Percentiles rank a stretch among this genome's conserved stretches.
Evolutionary conservation across 92 coral and sea anemone species (phyloP).

Genomic region (Anthopleura xanthogrammica): DNA sequence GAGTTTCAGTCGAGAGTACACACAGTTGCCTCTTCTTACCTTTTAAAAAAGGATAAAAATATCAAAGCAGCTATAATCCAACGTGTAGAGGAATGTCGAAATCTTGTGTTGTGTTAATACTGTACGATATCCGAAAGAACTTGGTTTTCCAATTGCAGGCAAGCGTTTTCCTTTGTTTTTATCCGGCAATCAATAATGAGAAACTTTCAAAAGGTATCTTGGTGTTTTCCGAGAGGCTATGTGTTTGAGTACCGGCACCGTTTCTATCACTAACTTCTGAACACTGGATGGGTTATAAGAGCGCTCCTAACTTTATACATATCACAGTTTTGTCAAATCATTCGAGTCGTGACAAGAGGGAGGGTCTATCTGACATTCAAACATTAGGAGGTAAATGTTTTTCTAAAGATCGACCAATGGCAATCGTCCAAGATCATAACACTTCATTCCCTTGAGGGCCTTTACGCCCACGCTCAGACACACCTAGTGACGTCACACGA

Average conservation of each 20-base stretch:
- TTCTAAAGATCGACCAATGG: slow-evolving; percentile 75
- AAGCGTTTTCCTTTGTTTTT: slow-evolving; percentile 28
- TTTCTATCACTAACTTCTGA: slow-evolving; percentile 2
- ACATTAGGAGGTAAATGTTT: slow-evolving; percentile 88
- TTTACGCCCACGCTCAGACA: slow-evolving; percentile 94
- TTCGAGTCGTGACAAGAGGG: slow-evolving; percentile 64
- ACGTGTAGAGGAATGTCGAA: slow-evolving; percentile 34
- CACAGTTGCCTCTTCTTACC: background rate
- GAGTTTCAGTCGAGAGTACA: background rate
- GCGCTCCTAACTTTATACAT: slow-evolving; percentile 30
- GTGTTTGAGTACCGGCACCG: background rate
- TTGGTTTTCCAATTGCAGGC: background rate
- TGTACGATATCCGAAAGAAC: background rate
- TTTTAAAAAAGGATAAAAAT: slow-evolving; percentile 4
- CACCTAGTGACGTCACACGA: slow-evolving; percentile 96
- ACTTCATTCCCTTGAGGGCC: slow-evolving; percentile 80
- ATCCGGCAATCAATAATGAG: slow-evolving; percentile 27
- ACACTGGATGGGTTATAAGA: background rate
- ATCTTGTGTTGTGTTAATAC: background rate
- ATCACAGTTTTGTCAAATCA: slow-evolving; percentile 30
- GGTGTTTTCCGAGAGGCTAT: slow-evolving; percentile 2
- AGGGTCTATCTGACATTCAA: slow-evolving; percentile 89
- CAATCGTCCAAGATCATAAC: slow-evolving; percentile 56
- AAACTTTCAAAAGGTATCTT: background rate
- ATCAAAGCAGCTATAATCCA: background rate